phyloP scores from a whole-genome alignment of 2,888 invertebrate species.

The Ophioninae sp. region DNA sequence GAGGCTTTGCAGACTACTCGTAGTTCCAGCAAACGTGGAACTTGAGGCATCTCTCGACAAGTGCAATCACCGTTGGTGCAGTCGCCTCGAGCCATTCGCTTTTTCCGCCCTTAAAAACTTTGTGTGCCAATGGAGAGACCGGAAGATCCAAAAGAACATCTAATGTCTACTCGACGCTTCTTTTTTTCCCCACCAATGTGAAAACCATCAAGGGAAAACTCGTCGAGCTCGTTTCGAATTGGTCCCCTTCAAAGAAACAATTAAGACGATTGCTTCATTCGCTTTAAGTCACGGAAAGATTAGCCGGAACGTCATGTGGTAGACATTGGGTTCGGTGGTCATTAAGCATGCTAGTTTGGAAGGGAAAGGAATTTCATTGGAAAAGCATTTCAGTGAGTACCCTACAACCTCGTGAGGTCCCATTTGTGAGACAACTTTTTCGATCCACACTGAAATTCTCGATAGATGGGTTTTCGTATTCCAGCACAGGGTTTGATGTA shows the following conservation, averaged over 20 bases:
- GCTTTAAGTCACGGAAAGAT: not conserved
- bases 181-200: not conserved
- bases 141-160: not conserved
- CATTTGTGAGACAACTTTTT: constrained; percentile 26
- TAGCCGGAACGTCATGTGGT: not conserved
- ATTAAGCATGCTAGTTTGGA: constrained; percentile 2
- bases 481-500: not conserved
- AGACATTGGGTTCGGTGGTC: constrained; percentile 3
- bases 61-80: constrained; percentile 13
- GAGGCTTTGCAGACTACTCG: not conserved
- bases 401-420: constrained; percentile 10
- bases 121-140: not conserved
- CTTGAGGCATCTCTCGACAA: constrained; percentile 10
- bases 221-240: not conserved
- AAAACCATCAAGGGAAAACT: not conserved
- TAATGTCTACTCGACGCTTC: not conserved
- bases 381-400: constrained; percentile 6
- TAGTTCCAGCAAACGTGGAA: not conserved
- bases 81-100: not conserved
- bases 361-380: constrained; percentile 7
- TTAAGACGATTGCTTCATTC: not conserved
- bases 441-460: constrained; percentile 33
- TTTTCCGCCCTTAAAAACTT: constrained; percentile 10
- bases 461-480: constrained; percentile 2
- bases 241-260: not conserved